These are phyloP conservation scores for Melikaiella ostensackeni DNA, from an alignment of 2,888 invertebrate genomes.

Conservation along the genomic window DNA sequence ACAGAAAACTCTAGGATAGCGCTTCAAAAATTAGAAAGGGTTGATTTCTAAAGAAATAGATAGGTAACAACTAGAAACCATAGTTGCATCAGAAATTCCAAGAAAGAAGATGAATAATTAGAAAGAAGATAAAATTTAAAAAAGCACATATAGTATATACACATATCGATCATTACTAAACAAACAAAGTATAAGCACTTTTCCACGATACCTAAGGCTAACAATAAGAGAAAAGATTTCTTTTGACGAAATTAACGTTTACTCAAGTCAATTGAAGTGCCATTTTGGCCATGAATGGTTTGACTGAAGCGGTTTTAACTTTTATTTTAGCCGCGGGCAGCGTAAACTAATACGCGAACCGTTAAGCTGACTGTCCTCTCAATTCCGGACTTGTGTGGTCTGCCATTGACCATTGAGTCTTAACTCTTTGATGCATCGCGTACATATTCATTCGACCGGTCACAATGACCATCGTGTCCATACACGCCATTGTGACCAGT, in stretches of 20 bases:
- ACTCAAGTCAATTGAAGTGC: neutral
- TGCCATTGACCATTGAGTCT: constrained; percentile 68
- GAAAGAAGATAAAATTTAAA: neutral
- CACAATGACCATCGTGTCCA: constrained; percentile 68
- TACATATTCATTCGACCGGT: constrained; percentile 65
- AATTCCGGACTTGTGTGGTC: constrained; percentile 66
- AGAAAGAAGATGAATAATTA: neutral
- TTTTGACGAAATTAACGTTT: neutral
- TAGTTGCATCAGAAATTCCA: neutral
- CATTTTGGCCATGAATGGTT: neutral
- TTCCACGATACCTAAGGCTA: neutral
- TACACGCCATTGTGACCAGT: constrained; percentile 66
- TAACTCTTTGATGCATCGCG: constrained; percentile 70
- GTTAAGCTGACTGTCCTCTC: constrained; percentile 67
- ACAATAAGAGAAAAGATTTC: neutral
- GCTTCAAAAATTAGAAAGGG: too few species aligned
- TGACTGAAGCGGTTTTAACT: neutral
- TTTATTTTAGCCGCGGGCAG: constrained; percentile 44
- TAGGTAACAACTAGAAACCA: too few species aligned
- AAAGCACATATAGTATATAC: too few species aligned
- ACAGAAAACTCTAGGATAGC: too few species aligned
- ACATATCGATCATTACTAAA: neutral
- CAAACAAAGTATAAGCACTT: neutral
- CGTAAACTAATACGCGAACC: constrained; percentile 64
- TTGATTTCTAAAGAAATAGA: too few species aligned